phyloP scores from a whole-genome alignment of 2,113 vertebrate species.

The Rallus limicola region DNA sequence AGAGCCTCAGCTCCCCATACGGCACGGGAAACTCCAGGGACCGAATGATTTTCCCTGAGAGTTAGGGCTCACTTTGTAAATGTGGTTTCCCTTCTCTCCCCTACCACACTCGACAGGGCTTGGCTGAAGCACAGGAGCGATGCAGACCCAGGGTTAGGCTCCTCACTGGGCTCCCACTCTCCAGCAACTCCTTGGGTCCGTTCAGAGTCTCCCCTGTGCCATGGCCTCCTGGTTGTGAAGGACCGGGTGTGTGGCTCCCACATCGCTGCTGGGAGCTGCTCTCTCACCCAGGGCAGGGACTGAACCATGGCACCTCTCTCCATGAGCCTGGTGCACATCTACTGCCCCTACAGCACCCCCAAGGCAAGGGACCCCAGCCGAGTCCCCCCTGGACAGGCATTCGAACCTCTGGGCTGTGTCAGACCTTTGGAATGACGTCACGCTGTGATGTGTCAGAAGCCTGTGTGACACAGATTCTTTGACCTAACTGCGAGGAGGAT shows the following conservation, averaged over 20 bases:
- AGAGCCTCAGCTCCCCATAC: not conserved
- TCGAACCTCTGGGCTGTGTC: accelerated
- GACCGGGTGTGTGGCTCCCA: accelerated
- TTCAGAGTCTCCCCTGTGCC: not conserved
- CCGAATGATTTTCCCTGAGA: accelerated
- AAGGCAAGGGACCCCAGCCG: not conserved
- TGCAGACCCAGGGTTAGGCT: not conserved
- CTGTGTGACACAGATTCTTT: not conserved
- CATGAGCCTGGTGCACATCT: not conserved
- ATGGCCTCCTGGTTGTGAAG: not conserved
- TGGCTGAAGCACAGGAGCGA: not conserved
- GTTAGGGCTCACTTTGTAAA: not conserved
- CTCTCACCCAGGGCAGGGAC: not conserved
- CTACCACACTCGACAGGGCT: not conserved
- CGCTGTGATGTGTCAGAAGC: accelerated
- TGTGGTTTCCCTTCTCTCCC: not conserved
- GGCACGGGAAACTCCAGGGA: not conserved
- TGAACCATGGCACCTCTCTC: not conserved
- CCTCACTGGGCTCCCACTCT: not conserved
- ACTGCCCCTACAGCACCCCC: accelerated
- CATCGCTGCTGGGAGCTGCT: not conserved
- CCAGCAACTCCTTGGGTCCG: not conserved
- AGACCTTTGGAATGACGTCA: accelerated
- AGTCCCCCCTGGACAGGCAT: accelerated
- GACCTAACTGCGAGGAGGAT: accelerated